Conservation (phyloP, 35 echinoderm and acorn worm species). For the Ophiothrix spiculata region DNA sequence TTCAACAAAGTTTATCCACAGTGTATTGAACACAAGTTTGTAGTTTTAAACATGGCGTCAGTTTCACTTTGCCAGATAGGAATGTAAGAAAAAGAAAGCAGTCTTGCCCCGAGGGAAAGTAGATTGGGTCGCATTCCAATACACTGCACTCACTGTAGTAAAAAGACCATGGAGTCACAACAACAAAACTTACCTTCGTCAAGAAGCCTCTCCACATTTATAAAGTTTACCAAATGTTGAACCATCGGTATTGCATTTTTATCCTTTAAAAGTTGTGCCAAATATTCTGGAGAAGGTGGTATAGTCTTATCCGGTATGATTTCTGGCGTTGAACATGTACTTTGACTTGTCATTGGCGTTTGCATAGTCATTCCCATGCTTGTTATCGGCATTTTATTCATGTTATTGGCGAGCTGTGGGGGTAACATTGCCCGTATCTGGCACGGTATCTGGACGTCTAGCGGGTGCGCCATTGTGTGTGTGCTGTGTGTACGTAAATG, state of each 20-base stretch:
- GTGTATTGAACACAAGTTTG: background rate
- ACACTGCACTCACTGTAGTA: background rate
- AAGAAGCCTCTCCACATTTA: background rate
- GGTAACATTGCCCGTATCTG: conserved; percentile 6
- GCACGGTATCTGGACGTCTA: background rate
- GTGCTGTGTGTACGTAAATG: background rate
- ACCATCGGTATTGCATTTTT: conserved; percentile 4
- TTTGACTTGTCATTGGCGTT: no score
- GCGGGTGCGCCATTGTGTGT: conserved; percentile 10
- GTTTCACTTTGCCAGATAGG: background rate
- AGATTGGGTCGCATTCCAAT: conserved; percentile 7
- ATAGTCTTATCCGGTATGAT: background rate
- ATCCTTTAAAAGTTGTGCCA: conserved; percentile 15
- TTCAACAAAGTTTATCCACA: background rate
- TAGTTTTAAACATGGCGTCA: background rate
- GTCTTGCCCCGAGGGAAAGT: conserved; percentile 8
- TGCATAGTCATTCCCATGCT: no score
- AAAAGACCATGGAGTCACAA: background rate
- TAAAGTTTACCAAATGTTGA: background rate
- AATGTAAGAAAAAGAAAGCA: conserved; percentile 10
- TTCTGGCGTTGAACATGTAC: background rate
- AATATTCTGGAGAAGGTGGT: background rate
- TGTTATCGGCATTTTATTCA: no score
- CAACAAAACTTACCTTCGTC: conserved; percentile 15
- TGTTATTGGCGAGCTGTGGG: background rate